These are phyloP conservation scores for Pseudorhiza aurosa DNA, from an alignment of 30 jellyfish, hydroid and myxozoan genomes.

Conservation along the genomic window DNA sequence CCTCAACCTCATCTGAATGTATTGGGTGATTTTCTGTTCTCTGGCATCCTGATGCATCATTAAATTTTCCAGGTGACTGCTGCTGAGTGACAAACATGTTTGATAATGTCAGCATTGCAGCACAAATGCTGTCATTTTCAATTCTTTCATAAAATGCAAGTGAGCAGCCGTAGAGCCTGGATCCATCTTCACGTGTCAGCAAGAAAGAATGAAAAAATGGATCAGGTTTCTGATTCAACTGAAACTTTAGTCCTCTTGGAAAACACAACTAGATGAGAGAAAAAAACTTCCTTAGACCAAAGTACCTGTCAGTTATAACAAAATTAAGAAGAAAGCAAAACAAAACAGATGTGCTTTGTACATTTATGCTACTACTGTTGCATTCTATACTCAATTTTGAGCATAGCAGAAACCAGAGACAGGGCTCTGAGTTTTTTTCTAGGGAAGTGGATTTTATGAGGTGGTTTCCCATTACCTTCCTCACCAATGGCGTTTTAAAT, in stretches of 20 bases:
- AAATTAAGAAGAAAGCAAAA: too few species aligned
- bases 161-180: constrained; percentile 87
- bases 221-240: constrained; percentile 56
- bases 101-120: constrained; percentile 86
- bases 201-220: constrained; percentile 88
- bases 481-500: too few species aligned
- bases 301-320: too few species aligned
- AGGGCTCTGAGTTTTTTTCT: too few species aligned
- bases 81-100: constrained; percentile 74
- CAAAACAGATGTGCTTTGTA: too few species aligned
- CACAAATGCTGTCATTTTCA: constrained; percentile 61
- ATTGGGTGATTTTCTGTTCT: background rate
- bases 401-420: too few species aligned
- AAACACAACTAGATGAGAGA: constrained; percentile 79
- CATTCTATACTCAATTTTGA: too few species aligned
- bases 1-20: background rate
- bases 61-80: constrained; percentile 6
- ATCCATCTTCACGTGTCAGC: constrained; percentile 95
- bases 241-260: constrained; percentile 90
- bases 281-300: background rate
- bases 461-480: too few species aligned
- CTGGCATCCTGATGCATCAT: background rate
- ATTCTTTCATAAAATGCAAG: constrained; percentile 86
- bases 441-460: too few species aligned
- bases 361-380: too few species aligned